Percentiles rank a stretch among this genome's conserved stretches.
Evolutionary conservation across 2,113 vertebrate genomes (phyloP).

Genomic region (Calyptommatus sinebrachiatus): DNA sequence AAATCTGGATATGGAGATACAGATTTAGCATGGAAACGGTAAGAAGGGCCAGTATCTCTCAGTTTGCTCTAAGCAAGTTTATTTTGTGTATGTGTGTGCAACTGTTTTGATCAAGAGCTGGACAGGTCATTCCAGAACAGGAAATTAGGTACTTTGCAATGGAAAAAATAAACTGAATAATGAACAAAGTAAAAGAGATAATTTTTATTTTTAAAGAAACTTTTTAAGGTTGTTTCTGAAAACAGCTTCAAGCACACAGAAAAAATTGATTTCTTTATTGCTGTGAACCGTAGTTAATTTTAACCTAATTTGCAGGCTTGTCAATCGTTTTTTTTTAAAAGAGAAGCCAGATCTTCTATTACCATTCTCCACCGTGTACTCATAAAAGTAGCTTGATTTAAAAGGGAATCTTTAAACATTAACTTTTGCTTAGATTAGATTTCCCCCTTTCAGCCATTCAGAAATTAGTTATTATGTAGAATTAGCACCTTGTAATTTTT

Average conservation of each 20-base stretch:
- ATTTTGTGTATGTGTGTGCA: too few species aligned
- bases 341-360: conserved; percentile 24
- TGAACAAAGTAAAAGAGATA: neutral
- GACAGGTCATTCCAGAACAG: neutral
- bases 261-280: conserved; percentile 42
- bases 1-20: too few species aligned
- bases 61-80: too few species aligned
- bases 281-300: conserved; percentile 61
- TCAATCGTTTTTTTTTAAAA: conserved; percentile 39
- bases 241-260: neutral
- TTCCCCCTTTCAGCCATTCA: neutral
- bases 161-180: neutral
- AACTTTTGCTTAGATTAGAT: neutral
- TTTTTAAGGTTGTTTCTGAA: neutral
- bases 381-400: neutral
- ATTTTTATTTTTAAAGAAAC: neutral
- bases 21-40: too few species aligned
- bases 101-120: neutral
- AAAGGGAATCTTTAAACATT: neutral
- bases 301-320: conserved; percentile 66
- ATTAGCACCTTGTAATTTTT: neutral
- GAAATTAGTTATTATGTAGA: neutral
- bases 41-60: too few species aligned
- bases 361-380: neutral
- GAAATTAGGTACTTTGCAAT: neutral